Evolutionary conservation across 2,113 vertebrate genomes (phyloP).

Genomic region (Synodontis membranacea): DNA sequence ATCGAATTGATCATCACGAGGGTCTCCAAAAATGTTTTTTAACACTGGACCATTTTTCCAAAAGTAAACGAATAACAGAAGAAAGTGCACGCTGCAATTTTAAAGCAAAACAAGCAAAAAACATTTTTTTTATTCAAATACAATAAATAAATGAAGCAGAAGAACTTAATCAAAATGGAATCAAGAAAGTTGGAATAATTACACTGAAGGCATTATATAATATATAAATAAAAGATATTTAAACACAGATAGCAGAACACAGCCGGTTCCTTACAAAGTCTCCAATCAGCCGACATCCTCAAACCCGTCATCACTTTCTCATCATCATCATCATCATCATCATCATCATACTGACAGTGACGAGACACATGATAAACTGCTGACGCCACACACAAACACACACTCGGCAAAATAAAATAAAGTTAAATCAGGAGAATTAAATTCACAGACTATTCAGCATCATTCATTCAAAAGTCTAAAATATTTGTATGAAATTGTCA

Average conservation of each 20-base stretch:
- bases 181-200: slow-evolving; percentile 19
- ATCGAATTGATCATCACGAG: background rate
- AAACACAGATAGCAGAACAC: background rate
- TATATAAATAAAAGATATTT: background rate
- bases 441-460: background rate
- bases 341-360: background rate
- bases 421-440: background rate
- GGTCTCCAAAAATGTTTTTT: background rate
- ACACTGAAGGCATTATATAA: background rate
- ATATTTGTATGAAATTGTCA: background rate
- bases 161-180: background rate
- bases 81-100: background rate
- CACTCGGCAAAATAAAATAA: background rate
- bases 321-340: background rate
- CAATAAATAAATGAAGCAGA: slow-evolving; percentile 11
- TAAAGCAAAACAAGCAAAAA: background rate
- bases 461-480: background rate
- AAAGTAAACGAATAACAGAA: background rate
- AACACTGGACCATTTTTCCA: background rate
- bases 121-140: slow-evolving; percentile 32
- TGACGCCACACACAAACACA: background rate
- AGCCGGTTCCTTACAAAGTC: background rate
- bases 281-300: background rate
- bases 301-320: background rate
- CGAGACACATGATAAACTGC: background rate